phyloP scores from a whole-genome alignment of 2,888 invertebrate genomes.

The Branchellion lobata region DNA sequence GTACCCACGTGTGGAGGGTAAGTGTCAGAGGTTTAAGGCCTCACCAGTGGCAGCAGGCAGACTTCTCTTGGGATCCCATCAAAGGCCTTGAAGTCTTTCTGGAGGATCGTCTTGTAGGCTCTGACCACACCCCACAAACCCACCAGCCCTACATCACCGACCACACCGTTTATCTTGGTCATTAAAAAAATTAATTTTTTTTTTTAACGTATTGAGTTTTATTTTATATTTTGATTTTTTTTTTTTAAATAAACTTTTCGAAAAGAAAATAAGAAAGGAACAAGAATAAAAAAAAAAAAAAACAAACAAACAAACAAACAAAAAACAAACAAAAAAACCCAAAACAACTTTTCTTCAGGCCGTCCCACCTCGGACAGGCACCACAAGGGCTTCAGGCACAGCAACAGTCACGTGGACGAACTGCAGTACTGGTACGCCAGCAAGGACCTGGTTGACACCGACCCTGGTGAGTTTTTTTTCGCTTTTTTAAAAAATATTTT shows the following conservation, averaged over 20 bases:
- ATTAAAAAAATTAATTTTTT: too few relatives aligned
- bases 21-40: slow-evolving; percentile 49
- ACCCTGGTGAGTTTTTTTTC: neutral
- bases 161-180: slow-evolving; percentile 55
- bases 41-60: slow-evolving; percentile 57
- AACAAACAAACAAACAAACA: too few relatives aligned
- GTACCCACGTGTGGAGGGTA: slow-evolving; percentile 54
- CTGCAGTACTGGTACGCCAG: slow-evolving; percentile 59
- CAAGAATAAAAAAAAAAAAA: too few relatives aligned
- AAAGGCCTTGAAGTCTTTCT: slow-evolving; percentile 57
- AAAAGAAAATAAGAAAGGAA: neutral
- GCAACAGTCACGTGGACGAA: slow-evolving; percentile 56
- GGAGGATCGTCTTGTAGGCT: slow-evolving; percentile 53
- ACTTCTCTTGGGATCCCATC: slow-evolving; percentile 58
- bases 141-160: slow-evolving; percentile 54
- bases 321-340: too few relatives aligned
- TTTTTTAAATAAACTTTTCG: too few relatives aligned
- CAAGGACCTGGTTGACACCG: slow-evolving; percentile 52
- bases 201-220: too few relatives aligned
- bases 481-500: slow-evolving; percentile 1
- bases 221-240: too few relatives aligned
- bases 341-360: slow-evolving; percentile 53
- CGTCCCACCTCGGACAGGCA: slow-evolving; percentile 50
- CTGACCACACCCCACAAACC: slow-evolving; percentile 8
- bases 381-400: slow-evolving; percentile 27